Evolutionary conservation across 2,888 invertebrate species (phyloP), one percentile per base, ranked within the genome.

Genomic region (Agrypnus murinus): DNA sequence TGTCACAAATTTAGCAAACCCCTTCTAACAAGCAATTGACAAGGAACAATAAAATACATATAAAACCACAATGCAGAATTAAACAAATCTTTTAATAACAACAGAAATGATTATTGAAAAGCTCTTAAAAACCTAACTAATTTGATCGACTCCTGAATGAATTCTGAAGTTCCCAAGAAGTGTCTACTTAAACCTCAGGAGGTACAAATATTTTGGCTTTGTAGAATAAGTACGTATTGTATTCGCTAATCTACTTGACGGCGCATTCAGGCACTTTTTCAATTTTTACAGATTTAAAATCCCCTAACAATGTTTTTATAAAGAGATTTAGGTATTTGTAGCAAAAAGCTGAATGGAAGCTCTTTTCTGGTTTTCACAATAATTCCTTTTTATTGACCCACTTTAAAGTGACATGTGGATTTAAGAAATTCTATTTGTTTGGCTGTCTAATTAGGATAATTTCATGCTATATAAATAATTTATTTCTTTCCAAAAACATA

Each of bases 201-300:
- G 76, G 77, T 74, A 73, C 67, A 77, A 78, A 77, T 78, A 76
- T 78, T 77, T 75, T 74, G 76, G 76, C 74, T 75, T 76, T 76
- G 69, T 43, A 34, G 53, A 65, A 67, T 76, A 77, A 78, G 76
- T 74, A 73, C 73, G 45, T 63, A 74, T 78, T 78, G 76, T 77
- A 58, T 58, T 59, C 71, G 63, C 48, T 77, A 78, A 78, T 78
- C 76, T 77, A 75, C 75, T 77, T 76, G 72, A 74, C 75, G 50
- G 46, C 15, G 64, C 50, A 69, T 72, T 69, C 63, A 48, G 9
- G 8, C 50, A 65, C 60, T 53, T n/a, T n/a, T 53, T 17, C 58
- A 57, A 43, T 69, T 69, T 66, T 60, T 17, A 40, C 45, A 62
- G 36, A 46, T 71, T 67, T 62, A 15, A 43, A 60, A 25, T 25